A percentile compares a stretch with the other conserved stretches of the same genome.
phyloP scores from a whole-genome alignment of 64 coral and sea anemone genomes.

The Montipora capricornis region DNA sequence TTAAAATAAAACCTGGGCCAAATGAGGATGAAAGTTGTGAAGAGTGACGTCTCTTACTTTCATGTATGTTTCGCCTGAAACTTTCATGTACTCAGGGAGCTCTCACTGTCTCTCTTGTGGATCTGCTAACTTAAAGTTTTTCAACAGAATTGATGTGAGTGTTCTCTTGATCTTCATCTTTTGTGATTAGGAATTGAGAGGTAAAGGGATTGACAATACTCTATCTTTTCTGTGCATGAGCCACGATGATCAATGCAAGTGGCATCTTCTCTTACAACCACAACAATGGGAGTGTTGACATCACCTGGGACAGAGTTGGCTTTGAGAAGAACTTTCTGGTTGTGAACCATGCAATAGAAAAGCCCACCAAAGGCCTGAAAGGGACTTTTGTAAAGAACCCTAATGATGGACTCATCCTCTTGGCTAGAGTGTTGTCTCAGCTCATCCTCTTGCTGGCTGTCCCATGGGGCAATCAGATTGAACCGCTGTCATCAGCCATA shows the following conservation, averaged over 20 bases:
- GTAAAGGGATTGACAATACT: constrained; percentile 57
- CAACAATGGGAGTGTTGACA: constrained; percentile 27
- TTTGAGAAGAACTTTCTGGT: constrained; percentile 43
- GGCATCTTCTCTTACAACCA: constrained; percentile 44
- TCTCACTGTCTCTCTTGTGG: too few species aligned
- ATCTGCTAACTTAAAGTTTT: too few species aligned
- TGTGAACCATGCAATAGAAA: constrained; percentile 30
- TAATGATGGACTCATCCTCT: constrained; percentile 20
- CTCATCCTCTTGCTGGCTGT: constrained; percentile 64
- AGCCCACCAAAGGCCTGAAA: constrained; percentile 16
- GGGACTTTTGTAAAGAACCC: constrained; percentile 64
- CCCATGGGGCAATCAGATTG: constrained; percentile 52
- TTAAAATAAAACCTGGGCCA: too few species aligned
- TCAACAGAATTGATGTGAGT: too few species aligned
- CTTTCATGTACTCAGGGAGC: too few species aligned
- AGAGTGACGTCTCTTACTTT: too few species aligned
- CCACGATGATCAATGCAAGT: too few species aligned
- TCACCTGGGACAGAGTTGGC: constrained; percentile 53
- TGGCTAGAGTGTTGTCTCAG: constrained; percentile 42
- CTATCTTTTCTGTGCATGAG: constrained; percentile 61
- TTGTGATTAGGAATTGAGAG: constrained; percentile 10
- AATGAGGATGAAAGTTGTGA: too few species aligned
- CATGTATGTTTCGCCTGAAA: too few species aligned
- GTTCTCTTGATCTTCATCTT: too few species aligned
- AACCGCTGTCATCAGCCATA: constrained; percentile 47